Evolutionary conservation across 1,140 invertebrate species (phyloP).

Genomic region (Babylonia areolata): DNA sequence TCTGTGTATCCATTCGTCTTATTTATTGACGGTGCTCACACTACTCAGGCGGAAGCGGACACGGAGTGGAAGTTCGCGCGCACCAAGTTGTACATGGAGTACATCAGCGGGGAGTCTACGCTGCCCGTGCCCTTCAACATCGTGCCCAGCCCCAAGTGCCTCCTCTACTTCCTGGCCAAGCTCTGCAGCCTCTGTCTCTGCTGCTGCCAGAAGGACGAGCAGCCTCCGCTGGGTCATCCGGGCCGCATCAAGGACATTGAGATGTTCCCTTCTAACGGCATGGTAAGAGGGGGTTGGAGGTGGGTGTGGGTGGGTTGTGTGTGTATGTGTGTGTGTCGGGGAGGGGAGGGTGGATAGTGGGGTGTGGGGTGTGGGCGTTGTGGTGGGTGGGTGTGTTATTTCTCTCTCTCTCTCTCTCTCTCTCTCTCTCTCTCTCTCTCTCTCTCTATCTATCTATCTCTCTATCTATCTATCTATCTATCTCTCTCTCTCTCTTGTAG

Average conservation of each 20-base stretch:
- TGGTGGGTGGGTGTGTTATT: too few species aligned
- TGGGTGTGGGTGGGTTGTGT: not conserved
- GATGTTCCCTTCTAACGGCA: conserved; percentile 51
- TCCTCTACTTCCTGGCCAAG: conserved; percentile 90
- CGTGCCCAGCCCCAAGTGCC: conserved; percentile 73
- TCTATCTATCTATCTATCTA: too few species aligned
- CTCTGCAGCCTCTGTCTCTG: conserved; percentile 88
- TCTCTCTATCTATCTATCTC: too few species aligned
- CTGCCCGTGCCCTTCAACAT: conserved; percentile 96
- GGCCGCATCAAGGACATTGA: conserved; percentile 66
- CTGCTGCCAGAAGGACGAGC: conserved; percentile 70
- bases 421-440: too few species aligned
- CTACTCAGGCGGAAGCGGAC: conserved; percentile 91
- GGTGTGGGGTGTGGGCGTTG: too few species aligned
- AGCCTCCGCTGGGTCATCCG: conserved; percentile 55
- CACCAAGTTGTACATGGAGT: conserved; percentile 97
- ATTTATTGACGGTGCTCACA: too few species aligned
- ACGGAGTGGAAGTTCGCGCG: conserved; percentile 99
- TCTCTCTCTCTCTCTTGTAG: too few species aligned
- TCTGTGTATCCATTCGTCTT: not conserved
- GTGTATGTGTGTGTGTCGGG: not conserved
- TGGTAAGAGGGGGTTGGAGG: not conserved
- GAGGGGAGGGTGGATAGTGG: not conserved
- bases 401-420: too few species aligned
- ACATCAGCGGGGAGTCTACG: conserved; percentile 97